A percentile compares a stretch with the other conserved stretches of the same genome.
phyloP scores from a whole-genome alignment of 2,888 invertebrate species.

The Seladonia tumulorum region DNA sequence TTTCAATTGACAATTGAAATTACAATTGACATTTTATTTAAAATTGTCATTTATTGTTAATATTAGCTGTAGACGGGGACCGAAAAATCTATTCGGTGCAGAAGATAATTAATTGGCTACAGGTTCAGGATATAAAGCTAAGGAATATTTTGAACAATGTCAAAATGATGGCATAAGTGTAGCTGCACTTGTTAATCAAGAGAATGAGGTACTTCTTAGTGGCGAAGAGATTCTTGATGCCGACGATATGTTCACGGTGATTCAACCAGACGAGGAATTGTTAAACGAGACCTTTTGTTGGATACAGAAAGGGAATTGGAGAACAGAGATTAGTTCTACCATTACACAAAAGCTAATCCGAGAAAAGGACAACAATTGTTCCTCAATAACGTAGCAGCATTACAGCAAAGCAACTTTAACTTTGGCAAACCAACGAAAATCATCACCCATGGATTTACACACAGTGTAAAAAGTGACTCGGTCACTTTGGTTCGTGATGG shows the following conservation, averaged over 20 bases:
- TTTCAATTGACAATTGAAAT: too few species aligned
- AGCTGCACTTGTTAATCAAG: too few species aligned
- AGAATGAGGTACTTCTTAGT: too few species aligned
- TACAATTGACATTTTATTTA: too few species aligned
- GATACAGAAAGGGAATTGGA: neutral
- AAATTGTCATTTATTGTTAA: too few species aligned
- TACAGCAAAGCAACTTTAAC: neutral
- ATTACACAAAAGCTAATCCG: neutral
- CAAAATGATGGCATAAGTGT: too few species aligned
- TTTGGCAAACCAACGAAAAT: neutral
- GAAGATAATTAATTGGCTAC: too few species aligned
- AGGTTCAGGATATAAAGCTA: too few species aligned
- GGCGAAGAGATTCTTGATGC: too few species aligned
- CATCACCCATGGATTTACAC: neutral
- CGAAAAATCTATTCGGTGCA: too few species aligned
- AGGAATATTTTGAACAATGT: too few species aligned
- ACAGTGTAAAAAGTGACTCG: neutral
- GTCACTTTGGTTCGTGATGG: neutral
- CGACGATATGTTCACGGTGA: neutral
- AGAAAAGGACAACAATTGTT: neutral
- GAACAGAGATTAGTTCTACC: neutral
- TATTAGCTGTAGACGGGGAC: too few species aligned
- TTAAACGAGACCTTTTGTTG: neutral
- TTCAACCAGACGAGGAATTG: neutral
- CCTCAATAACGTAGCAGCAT: neutral